These are phyloP conservation scores for Pelochelys cantorii DNA, from an alignment of 2,797 vertebrate genomes.

Conservation along the genomic window DNA sequence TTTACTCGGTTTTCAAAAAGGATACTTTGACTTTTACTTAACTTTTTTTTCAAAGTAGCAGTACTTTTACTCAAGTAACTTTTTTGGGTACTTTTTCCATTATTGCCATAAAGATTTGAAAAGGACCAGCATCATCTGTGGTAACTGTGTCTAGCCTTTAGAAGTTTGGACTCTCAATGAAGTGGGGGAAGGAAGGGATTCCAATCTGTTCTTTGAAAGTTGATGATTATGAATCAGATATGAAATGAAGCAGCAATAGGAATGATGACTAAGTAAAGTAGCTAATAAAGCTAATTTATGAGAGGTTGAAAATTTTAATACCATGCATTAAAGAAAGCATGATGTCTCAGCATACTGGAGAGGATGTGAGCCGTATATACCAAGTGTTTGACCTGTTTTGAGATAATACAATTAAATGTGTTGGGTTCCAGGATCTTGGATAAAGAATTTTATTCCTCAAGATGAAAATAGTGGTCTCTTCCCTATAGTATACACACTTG, in stretches of 20 bases:
- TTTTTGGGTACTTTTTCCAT: too few species aligned
- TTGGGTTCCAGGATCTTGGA: slow-evolving; percentile 40
- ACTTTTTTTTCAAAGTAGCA: too few species aligned
- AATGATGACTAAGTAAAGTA: slow-evolving; percentile 74
- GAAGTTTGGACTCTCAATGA: slow-evolving; percentile 23
- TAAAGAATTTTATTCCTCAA: slow-evolving; percentile 24
- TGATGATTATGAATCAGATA: slow-evolving; percentile 67
- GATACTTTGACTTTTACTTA: too few species aligned
- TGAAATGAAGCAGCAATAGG: slow-evolving; percentile 72
- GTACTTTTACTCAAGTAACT: too few species aligned
- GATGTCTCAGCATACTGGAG: slow-evolving; percentile 62
- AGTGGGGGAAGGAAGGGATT: slow-evolving; percentile 18
- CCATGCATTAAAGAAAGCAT: slow-evolving; percentile 65
- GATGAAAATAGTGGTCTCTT: not conserved
- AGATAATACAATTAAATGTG: slow-evolving; percentile 41
- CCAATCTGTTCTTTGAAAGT: slow-evolving; percentile 65
- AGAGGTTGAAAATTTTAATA: slow-evolving; percentile 69
- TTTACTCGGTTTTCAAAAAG: too few species aligned
- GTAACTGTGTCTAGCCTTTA: not conserved
- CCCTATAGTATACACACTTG: not conserved
- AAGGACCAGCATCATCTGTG: not conserved
- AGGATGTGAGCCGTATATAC: slow-evolving; percentile 49
- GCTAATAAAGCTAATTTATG: slow-evolving; percentile 71
- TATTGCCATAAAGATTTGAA: slow-evolving; percentile 33
- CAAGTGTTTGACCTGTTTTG: not conserved